phyloP scores from a whole-genome alignment of 2,888 invertebrate genomes.

The Nysson spinosus region DNA sequence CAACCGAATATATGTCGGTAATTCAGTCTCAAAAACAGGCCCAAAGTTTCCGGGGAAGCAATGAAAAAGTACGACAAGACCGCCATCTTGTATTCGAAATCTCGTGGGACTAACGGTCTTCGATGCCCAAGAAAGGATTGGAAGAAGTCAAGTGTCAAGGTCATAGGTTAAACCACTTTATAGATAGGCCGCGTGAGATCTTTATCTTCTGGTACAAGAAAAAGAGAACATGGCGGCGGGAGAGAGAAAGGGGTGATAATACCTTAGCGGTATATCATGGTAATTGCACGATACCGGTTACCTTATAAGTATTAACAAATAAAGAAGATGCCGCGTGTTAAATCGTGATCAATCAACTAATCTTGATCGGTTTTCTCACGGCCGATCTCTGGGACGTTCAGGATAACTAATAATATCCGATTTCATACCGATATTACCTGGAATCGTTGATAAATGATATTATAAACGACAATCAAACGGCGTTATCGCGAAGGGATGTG shows the following conservation, averaged over 20 bases:
- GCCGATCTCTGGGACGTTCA: neutral
- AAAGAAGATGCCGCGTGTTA: conserved; percentile 14
- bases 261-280: conserved; percentile 51
- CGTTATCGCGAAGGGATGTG: no score
- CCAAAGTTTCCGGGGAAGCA: no score
- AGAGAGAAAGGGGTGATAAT: conserved; percentile 47
- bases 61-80: no score
- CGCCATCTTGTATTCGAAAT: no score
- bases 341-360: conserved; percentile 2
- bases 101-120: conserved; percentile 49
- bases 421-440: no score
- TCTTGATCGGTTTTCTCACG: conserved; percentile 10
- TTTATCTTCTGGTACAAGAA: conserved; percentile 39
- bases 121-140: conserved; percentile 27
- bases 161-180: conserved; percentile 41
- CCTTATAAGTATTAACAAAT: conserved; percentile 38
- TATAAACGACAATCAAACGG: no score
- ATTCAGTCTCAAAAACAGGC: no score
- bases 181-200: conserved; percentile 39
- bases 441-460: no score
- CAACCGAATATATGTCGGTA: no score
- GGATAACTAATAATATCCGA: neutral
- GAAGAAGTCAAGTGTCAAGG: conserved; percentile 46
- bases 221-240: no score
- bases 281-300: conserved; percentile 56